Conservation (phyloP, 2,113 vertebrate species). For the Himantopus leucocephalus region DNA sequence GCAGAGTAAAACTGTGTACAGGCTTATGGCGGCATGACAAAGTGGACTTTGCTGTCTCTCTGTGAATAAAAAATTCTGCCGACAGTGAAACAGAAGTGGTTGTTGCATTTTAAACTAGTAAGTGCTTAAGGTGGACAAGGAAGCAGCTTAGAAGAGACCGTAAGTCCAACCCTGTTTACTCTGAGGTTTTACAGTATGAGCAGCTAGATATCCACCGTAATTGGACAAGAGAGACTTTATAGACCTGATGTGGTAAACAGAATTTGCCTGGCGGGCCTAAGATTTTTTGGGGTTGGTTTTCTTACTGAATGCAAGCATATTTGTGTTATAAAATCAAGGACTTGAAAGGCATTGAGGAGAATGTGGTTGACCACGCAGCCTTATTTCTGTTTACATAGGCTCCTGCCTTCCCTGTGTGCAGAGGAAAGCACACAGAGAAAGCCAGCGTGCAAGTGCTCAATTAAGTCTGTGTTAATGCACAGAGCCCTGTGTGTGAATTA, state of each 20-base stretch:
- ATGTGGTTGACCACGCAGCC: neutral
- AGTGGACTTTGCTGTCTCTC: neutral
- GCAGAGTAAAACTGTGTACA: neutral
- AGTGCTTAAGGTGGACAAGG: neutral
- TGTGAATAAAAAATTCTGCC: neutral
- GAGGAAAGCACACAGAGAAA: neutral
- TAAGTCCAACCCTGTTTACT: neutral
- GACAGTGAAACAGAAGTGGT: neutral
- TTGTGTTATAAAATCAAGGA: neutral
- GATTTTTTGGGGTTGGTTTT: neutral
- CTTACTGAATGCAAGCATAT: neutral
- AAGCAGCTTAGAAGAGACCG: neutral
- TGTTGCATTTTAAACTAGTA: neutral
- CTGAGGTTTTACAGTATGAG: neutral
- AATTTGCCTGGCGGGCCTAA: neutral
- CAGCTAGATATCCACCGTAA: neutral
- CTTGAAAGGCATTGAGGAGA: neutral
- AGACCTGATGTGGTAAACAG: neutral
- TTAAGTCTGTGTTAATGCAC: neutral
- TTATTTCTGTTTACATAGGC: neutral
- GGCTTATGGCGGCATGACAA: neutral
- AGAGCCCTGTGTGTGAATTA: neutral
- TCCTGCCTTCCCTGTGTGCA: neutral
- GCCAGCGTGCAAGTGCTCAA: accelerated
- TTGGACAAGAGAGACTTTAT: neutral